Base-by-base conservation (phyloP, 2,113 vertebrate species). In the Aleadryas rufinucha region DNA sequence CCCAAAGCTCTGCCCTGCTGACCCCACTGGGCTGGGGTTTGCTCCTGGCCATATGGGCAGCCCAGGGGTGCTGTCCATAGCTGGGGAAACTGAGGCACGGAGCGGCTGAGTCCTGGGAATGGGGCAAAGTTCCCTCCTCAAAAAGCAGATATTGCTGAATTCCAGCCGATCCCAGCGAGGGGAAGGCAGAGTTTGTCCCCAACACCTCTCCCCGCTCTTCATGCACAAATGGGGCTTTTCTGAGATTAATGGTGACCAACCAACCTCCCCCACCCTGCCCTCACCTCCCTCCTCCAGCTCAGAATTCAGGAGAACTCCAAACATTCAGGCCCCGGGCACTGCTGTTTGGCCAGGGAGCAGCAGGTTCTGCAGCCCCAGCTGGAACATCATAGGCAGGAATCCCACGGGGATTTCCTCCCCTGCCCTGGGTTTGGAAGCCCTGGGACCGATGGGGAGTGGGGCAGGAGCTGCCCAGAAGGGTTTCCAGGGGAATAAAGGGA, bases 51-150 rank as follows among this genome's bases (percentile, higher is more conserved):
- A 28, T 5, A 7, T 1, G 14, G 53, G 27, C 52, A 22, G 30
- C 45, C 52, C 24, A 21, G 0, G 0, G 16, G 3, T 42, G 18
- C 64, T 21, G 39, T 1, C 44, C 56, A 18, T 1, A 18, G 6
- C 1, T 74, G 69, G 78, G 77, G 85, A 94, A 87, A 91, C 74
- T 42, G 85, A 91, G 76, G 70, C 84, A 87, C 0, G 0, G 59
- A 59, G 39, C 31, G 19, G 28, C 35, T 28, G 27, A 60, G 37
- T 12, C 33, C 57, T 49, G 27, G 41, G 42, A 28, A 44, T 2
- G 6, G 16, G 42, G 17, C 4, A 4, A 5, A 4, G 22, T 18
- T 30, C 54, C 16, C 52, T 33, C 39, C 18, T 20, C 14, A 26
- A 7, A 14, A 16, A 24, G 2, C 21, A 27, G 35, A 10, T 11